Base-by-base conservation (phyloP, 2,113 vertebrate genomes). In the Coptodon bakossiorum region DNA sequence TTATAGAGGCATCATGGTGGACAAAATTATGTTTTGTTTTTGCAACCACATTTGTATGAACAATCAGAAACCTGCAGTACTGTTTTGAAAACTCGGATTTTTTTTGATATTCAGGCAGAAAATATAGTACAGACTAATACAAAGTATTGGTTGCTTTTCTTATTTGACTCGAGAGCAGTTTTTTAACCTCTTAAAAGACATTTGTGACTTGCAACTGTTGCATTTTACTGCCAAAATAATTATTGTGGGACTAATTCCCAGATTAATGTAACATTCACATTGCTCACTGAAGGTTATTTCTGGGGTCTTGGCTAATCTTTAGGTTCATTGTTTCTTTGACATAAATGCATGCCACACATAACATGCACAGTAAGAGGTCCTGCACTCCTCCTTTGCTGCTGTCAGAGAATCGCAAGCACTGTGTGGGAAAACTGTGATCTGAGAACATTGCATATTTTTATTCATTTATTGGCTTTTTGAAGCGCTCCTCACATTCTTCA, bases 401-500 rank as follows among this genome's bases (percentile, higher is more conserved):
- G 85, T 63, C 83, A 56, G 83, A 71, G 54, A 63, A 79, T 79
- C 24, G 9, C 10, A 84, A 89, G 43, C 66, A 3, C 38, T 84
- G 71, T 91, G 88, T 91, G 84, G 91, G 80, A 86, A 91, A 91
- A 90, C 66, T 31, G 43, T 66, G 81, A 90, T 86, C 80, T 90
- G 31, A 45, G 76, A 91, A 94, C 88, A 81, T 85, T 57, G 56
- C 88, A 88, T 89, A 83, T 89, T 93, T 92, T 81, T 12, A 63
- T 90, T 81, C 5, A 71, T 90, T 86, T 91, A 86, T 87, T 90
- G 86, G 59, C 56, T 84, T 84, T 92, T 83, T 88, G 71, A 85
- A 85, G 54, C 86, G 12, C 81, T 63, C 66, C 82, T 71, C 34
- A 66, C 92, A 92, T 94, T 92, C 84, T 83, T 94, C 63, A 82